phyloP scores from a whole-genome alignment of 2,113 vertebrate species.

The Psilopsiagon aymara region DNA sequence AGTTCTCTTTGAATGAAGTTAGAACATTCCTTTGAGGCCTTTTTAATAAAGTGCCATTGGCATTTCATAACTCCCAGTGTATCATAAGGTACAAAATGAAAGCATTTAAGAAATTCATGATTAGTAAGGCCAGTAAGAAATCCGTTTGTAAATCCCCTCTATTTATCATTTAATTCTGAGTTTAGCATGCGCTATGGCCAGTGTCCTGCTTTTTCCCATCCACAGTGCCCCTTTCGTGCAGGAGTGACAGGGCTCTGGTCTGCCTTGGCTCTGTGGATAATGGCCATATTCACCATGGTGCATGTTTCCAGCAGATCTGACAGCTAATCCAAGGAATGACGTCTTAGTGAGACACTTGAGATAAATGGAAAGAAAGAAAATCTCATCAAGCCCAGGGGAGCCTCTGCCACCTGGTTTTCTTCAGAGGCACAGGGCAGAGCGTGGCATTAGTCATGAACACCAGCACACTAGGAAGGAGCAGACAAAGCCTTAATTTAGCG shows the following conservation, averaged over 20 bases:
- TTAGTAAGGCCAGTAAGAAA: not conserved
- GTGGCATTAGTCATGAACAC: not conserved
- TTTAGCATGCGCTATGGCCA: not conserved
- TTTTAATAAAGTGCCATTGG: not conserved
- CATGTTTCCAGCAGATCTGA: not conserved
- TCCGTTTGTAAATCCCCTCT: not conserved
- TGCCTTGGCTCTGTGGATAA: not conserved
- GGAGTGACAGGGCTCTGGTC: not conserved
- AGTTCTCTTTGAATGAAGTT: not conserved
- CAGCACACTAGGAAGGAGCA: not conserved
- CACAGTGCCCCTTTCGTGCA: not conserved
- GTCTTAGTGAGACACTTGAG: not conserved
- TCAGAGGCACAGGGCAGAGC: not conserved
- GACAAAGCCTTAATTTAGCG: not conserved
- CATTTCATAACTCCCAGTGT: not conserved
- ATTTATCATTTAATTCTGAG: not conserved
- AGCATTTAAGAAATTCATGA: not conserved
- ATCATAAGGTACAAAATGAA: not conserved
- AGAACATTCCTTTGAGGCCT: not conserved
- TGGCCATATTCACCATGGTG: not conserved
- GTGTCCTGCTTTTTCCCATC: not conserved
- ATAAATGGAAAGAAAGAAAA: conserved; percentile 9
- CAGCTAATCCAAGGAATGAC: not conserved
- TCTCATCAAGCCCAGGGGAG: not conserved
- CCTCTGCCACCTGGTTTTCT: not conserved